Evolutionary conservation across 2,888 invertebrate genomes (phyloP), one percentile per base, ranked within the genome.

Genomic region (Troglohyphantes excavatus): DNA sequence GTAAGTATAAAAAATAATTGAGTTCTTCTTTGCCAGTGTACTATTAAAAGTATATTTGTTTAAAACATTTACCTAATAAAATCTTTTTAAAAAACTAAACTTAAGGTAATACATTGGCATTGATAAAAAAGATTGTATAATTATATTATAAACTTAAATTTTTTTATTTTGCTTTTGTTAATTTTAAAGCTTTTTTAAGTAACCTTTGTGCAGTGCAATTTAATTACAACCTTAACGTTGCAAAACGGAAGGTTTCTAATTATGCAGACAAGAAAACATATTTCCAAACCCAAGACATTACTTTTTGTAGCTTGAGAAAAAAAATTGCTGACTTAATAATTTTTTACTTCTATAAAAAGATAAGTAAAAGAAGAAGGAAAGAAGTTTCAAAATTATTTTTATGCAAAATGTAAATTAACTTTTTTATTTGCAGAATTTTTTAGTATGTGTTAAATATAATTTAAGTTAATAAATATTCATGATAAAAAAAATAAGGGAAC

Each of bases 401-500:
- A 46, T 27, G 53, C 29, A 79, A 79, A 79, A 67, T 26, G 53
- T 23, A 67, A 43, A 68, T 79, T 79, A 79, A 17, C n/a, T 67
- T 67, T 79, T 65, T 26, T 67, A 17, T 23, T 46, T 53, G 9
- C 13, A 5, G 1, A 17, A 11, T n/a, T 17, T 53, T 53, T 53
- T n/a, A 53, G 53, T n/a, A n/a, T 53, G 53, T 53, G 53, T 53
- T 53, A 79, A 39, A 67, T 67, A 79, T 19, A 46, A 46, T 67
- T 79, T 79, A 67, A 79, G 67, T 79, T 43, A 79, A 79, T 79
- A 79, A 53, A 67, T 79, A 79, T 79, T 79, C 67, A 79, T 79
- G 26, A 67, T 46, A 27, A 27, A 67, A 78, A 39, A 43, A 29
- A 67, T 43, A n/a, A 67, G 65, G 43, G 27, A 9, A 27, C 43